Evolutionary conservation across 2,888 invertebrate genomes (phyloP), one percentile per base, ranked within the genome.

Genomic region (Ectropis crepuscularia): DNA sequence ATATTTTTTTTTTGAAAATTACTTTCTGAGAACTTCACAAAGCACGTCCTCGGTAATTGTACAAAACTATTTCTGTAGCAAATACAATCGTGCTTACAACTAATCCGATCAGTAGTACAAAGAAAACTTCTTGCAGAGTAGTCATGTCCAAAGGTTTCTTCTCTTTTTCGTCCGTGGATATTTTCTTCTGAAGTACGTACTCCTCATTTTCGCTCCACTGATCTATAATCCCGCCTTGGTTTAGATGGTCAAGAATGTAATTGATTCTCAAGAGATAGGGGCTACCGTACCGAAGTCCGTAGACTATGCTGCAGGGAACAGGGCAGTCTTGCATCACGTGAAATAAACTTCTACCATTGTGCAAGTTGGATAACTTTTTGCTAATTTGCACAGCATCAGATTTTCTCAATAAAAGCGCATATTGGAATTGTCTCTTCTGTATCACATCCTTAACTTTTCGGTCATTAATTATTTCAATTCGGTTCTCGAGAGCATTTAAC

Each of bases 271-370:
- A 87, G 53, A 94, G 77, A 74, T 94, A 94, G 0, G 94, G 94
- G 39, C 94, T 94, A 1, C 95, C 95, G 68, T 94, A 93, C n/a
- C 91, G 89, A 8, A 94, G 80, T 0, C 93, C 93, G 64, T 94
- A 94, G 0, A 94, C 94, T 0, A 93, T 89, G 12, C 89, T 89
- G 74, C 94, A 94, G 0, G 94, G 94, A 0, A 94, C 86, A 10
- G 94, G 93, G 70, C 94, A 94, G 38, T 92, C 89, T 7, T 74
- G 69, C 75, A 93, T 89, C 0, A 88, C 81, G 70, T 94, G 93
- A 66, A 86, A 94, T 0, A 94, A 45, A 0, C 93, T 90, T 45
- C 89, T 87, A 0, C 94, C 94, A 39, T 85, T 73, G 10, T 73
- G 55, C 74, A 86, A 83, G 67, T 91, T 89, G 0, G 74, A 63